phyloP scores from a whole-genome alignment of 2,113 vertebrate species.

The Sardina pilchardus region DNA sequence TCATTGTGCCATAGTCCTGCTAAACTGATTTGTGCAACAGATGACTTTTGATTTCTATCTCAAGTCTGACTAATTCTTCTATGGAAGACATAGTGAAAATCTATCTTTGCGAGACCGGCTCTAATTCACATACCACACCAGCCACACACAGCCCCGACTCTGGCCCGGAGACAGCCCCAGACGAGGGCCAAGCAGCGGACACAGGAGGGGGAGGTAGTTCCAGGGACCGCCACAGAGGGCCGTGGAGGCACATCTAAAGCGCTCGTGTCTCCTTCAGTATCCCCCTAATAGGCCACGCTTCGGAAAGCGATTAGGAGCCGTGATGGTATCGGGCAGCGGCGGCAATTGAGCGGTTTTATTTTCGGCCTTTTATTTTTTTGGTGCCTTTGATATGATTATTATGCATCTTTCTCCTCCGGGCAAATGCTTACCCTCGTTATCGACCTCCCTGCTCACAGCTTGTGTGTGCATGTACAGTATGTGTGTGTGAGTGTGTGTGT shows the following conservation, averaged over 20 bases:
- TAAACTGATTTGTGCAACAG: too few species aligned
- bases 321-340: constrained; percentile 13
- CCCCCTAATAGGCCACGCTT: constrained; percentile 28
- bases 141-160: neutral
- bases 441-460: too few species aligned
- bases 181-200: neutral
- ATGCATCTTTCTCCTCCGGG: neutral
- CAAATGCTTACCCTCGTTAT: neutral
- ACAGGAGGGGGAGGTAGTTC: neutral
- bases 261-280: constrained; percentile 20
- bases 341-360: neutral
- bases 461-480: neutral
- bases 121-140: too few species aligned
- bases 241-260: constrained; percentile 15
- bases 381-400: constrained; percentile 9
- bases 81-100: too few species aligned
- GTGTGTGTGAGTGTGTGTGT: neutral
- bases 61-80: too few species aligned
- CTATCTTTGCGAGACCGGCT: too few species aligned
- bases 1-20: too few species aligned
- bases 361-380: neutral
- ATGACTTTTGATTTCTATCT: too few species aligned
- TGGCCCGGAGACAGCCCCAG: neutral
- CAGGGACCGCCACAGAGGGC: neutral
- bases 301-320: constrained; percentile 12